These are phyloP conservation scores for Lipophrys pholis DNA, from an alignment of 2,113 vertebrate species.

Conservation along the genomic window DNA sequence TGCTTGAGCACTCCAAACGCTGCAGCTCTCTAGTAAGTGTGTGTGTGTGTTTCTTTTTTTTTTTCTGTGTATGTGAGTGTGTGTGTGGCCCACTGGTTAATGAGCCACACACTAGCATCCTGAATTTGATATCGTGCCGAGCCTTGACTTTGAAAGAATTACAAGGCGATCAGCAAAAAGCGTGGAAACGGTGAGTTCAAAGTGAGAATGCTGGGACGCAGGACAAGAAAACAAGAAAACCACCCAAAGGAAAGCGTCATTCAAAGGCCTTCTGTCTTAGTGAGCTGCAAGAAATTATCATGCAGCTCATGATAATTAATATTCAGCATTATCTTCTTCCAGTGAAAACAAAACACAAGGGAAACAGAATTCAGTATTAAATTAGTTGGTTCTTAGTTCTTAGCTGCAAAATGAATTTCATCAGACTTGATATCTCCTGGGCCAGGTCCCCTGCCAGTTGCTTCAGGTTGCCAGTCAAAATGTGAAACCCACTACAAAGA, in stretches of 20 bases:
- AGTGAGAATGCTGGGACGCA: slow-evolving; percentile 31
- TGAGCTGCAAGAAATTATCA: slow-evolving; percentile 24
- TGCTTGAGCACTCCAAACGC: slow-evolving; percentile 51
- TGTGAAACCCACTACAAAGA: slow-evolving; percentile 53
- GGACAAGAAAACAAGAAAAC: slow-evolving; percentile 49
- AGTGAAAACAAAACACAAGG: slow-evolving; percentile 7
- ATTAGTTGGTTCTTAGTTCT: too few relatives aligned
- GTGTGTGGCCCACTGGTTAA: slow-evolving; percentile 62
- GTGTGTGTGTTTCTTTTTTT: slow-evolving; percentile 32
- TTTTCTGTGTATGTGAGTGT: slow-evolving; percentile 41
- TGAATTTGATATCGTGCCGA: slow-evolving; percentile 56
- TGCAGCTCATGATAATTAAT: neutral
- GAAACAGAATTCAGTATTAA: neutral
- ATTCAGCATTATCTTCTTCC: neutral
- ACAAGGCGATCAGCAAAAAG: slow-evolving; percentile 31
- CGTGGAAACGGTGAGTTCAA: slow-evolving; percentile 32
- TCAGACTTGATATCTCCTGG: neutral
- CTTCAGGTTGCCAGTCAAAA: slow-evolving; percentile 61
- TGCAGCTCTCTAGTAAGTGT: slow-evolving; percentile 42
- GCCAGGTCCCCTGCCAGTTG: slow-evolving; percentile 30
- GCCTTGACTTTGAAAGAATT: slow-evolving; percentile 47
- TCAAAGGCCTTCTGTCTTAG: slow-evolving; percentile 31
- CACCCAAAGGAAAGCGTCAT: slow-evolving; percentile 9
- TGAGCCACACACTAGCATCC: slow-evolving; percentile 68
- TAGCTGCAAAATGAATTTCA: too few relatives aligned